Evolutionary conservation across 2,888 invertebrate species (phyloP), one percentile per base, ranked within the genome.

Genomic region (Fragum whitleyi): DNA sequence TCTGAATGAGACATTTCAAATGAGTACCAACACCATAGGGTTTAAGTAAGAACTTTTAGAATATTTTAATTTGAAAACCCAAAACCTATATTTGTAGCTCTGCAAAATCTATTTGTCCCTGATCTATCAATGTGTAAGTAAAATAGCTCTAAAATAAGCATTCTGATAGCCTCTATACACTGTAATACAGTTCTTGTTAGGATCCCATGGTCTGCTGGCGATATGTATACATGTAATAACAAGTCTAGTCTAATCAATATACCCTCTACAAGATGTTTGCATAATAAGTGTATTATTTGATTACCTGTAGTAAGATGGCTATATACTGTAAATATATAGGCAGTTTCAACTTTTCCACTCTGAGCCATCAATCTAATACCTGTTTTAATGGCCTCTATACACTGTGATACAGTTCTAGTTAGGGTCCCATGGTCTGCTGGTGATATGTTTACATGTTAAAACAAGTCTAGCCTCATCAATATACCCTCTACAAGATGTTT

Each of bases 211-310:
- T 85, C 86, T 9, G 69, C 77, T 0, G 81, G 85, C 1, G 85
- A 79, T 36, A 93, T 93, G 83, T 88, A 92, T 19, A 93, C 92
- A 70, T 92, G 92, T 39, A 93, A 88, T 36, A 93, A 81, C n/a
- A 93, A 88, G 65, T 91, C 90, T 29, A 93, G 88, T 23, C 92
- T 74, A 6, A 91, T 87, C 53, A 91, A 72, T 47, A 93, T 47
- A 87, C 1, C 92, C 23, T 87, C 79, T 26, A 92, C 91, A 36
- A 93, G 85, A 16, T 91, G 89, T 32, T 85, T 83, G 0, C 9
- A 36, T 36, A 36, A 3, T n/a, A n/a, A n/a, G n/a, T n/a, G n/a
- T n/a, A n/a, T n/a, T n/a, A n/a, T n/a, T n/a, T n/a, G n/a, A n/a
- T n/a, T n/a, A n/a, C n/a, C n/a, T n/a, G n/a, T n/a, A n/a, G n/a